Evolutionary conservation across 1,140 invertebrate species (phyloP), one percentile per base, ranked within the genome.

Genomic region (Cyphomyrmex costatus): DNA sequence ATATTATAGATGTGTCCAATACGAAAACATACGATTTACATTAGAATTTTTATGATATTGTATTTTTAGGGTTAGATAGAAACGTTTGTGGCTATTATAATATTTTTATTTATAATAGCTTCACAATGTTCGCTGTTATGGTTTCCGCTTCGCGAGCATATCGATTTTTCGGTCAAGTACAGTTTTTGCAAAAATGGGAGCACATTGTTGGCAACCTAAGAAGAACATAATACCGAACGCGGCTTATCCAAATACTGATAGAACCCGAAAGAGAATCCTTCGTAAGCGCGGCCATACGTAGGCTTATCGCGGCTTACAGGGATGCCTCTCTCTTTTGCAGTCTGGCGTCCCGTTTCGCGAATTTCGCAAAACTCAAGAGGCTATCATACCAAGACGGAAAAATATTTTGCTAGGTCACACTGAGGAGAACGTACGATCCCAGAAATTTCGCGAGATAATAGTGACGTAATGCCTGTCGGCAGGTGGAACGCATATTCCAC

Each of bases 191-290:
- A 46, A 46, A 27, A 77, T 58, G 85, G 88, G 88, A 91, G 89
- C 89, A 88, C 90, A 90, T 90, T 92, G 91, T 92, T 91, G 88
- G 91, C 89, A 88, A 90, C 88, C 89, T 90, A 60, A 91, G 86
- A 88, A 88, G 86, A 91, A 91, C 92, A 91, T 91, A 93, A 93
- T 93, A 92, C 89, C 87, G 88, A 92, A 91, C 87, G 88, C 86
- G 89, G 90, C 88, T 93, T 93, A 93, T 93, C 92, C 92, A 87
- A 92, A 93, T 92, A 92, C 92, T 93, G 92, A 93, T 93, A 91
- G 89, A 91, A 90, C 91, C 77, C 42, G 86, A 36, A 68, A 86
- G 82, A 85, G 85, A 91, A 93, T 92, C 92, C 91, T 87, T 74
- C 88, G 89, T 92, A 91, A 92, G 90, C 83, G 88, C 88, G 91